A percentile compares a stretch with the other conserved stretches of the same genome.
These are phyloP conservation scores for Linnaemya tessellans DNA, from an alignment of 2,888 invertebrate species.

Conservation along the genomic window DNA sequence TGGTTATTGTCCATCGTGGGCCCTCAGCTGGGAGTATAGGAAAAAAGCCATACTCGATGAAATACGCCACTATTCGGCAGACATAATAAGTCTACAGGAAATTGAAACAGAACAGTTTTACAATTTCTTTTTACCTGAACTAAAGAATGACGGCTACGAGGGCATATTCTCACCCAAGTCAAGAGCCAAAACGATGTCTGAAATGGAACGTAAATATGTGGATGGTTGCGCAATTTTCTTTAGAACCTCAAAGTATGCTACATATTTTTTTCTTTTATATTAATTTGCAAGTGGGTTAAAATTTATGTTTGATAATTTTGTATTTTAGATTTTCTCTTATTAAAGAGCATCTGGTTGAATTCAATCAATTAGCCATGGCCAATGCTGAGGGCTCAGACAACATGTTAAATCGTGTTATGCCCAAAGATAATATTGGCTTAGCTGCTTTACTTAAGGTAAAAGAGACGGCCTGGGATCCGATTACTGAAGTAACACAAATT, in stretches of 20 bases:
- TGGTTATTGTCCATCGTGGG: conserved; percentile 99
- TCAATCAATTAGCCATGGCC: conserved; percentile 99
- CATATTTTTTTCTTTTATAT: not conserved
- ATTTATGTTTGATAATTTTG: not conserved
- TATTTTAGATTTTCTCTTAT: conserved; percentile 92
- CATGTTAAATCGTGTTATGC: conserved; percentile 99
- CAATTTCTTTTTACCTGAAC: conserved; percentile 96
- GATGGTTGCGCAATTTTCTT: conserved; percentile 99
- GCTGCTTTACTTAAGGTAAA: conserved; percentile 97
- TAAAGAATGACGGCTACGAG: conserved; percentile 94
- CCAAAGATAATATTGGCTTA: conserved; percentile 99
- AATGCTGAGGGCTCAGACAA: conserved; percentile 99
- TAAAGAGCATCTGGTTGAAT: conserved; percentile 98
- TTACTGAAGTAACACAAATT: conserved; percentile 90
- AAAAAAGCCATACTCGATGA: conserved; percentile 98
- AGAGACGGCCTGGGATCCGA: conserved; percentile 95
- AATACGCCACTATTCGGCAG: conserved; percentile 97
- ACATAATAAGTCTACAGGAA: conserved; percentile 98
- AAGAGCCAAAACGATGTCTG: conserved; percentile 98
- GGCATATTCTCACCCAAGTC: conserved; percentile 99
- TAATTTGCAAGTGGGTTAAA: not conserved
- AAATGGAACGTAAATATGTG: conserved; percentile 97
- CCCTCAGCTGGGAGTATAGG: conserved; percentile 98
- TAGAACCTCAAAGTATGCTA: conserved; percentile 92
- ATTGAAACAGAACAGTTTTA: conserved; percentile 99